These are phyloP conservation scores for Caenorhabditis uteleia DNA, from an alignment of 2,888 invertebrate species.

Conservation along the genomic window DNA sequence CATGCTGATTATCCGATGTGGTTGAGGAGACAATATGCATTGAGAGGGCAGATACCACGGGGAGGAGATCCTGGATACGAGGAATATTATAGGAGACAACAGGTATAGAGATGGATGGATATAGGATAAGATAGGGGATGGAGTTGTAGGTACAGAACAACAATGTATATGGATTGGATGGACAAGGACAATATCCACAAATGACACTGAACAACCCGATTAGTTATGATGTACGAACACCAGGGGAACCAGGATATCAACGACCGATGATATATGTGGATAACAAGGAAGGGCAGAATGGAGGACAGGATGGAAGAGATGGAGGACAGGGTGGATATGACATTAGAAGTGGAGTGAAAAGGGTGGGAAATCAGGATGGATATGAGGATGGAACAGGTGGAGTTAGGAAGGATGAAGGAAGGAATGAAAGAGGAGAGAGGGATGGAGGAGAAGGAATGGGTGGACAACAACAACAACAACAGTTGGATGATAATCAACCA, in stretches of 20 bases:
- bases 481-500: neutral
- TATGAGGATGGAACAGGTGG: no score
- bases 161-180: neutral
- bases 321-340: neutral
- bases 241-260: neutral
- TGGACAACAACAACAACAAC: neutral
- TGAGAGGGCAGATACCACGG: neutral
- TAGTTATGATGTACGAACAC: neutral
- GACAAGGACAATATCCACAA: neutral
- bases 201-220: neutral
- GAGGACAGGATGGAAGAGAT: neutral
- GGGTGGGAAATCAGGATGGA: no score
- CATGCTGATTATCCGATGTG: slow-evolving; percentile 7
- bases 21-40: slow-evolving; percentile 6
- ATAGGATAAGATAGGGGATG: no score
- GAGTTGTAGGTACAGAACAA: neutral
- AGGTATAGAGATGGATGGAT: neutral
- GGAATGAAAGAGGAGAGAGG: no score
- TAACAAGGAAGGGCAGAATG: neutral
- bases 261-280: no score
- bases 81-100: neutral
- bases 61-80: slow-evolving; percentile 6
- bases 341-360: neutral
- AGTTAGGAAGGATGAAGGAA: no score
- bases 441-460: no score